Evolutionary conservation across 1,140 invertebrate species (phyloP).

Genomic region (Panonychus citri): DNA sequence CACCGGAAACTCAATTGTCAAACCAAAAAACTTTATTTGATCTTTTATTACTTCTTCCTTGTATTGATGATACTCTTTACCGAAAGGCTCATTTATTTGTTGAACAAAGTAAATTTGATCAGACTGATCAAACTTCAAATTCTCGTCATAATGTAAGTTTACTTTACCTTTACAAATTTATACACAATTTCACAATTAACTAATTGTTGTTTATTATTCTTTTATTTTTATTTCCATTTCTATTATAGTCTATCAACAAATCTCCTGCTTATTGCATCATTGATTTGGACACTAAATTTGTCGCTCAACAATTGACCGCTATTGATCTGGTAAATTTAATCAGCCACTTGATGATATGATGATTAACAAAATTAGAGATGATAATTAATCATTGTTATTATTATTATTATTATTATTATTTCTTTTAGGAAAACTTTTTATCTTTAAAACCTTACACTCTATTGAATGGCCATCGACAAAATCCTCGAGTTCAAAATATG

Average conservation of each 20-base stretch:
- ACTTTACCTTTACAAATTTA: too few relatives aligned
- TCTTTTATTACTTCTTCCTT: neutral
- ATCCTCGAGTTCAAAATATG: conserved; percentile 7
- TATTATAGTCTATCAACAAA: conserved; percentile 1
- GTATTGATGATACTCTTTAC: conserved; percentile 6
- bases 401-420: neutral
- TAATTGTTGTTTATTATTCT: too few relatives aligned
- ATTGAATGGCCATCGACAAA: conserved; percentile 1
- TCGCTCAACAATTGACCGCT: conserved; percentile 12
- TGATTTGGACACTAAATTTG: conserved; percentile 10
- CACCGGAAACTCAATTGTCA: neutral
- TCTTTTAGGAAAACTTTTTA: conserved; percentile 11
- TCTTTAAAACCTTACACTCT: conserved; percentile 9
- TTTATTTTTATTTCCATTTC: too few relatives aligned
- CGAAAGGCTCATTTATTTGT: conserved; percentile 1
- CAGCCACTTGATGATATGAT: neutral
- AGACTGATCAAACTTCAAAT: too few relatives aligned
- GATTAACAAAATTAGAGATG: neutral
- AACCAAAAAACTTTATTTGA: conserved; percentile 1
- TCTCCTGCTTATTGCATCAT: neutral
- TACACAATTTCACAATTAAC: too few relatives aligned
- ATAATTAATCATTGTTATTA: neutral
- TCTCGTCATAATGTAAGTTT: too few relatives aligned
- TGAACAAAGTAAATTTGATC: neutral
- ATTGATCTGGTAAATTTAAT: conserved; percentile 10